Conservation (phyloP, 2,797 vertebrate genomes). For the Orientallactaga sibirica region DNA sequence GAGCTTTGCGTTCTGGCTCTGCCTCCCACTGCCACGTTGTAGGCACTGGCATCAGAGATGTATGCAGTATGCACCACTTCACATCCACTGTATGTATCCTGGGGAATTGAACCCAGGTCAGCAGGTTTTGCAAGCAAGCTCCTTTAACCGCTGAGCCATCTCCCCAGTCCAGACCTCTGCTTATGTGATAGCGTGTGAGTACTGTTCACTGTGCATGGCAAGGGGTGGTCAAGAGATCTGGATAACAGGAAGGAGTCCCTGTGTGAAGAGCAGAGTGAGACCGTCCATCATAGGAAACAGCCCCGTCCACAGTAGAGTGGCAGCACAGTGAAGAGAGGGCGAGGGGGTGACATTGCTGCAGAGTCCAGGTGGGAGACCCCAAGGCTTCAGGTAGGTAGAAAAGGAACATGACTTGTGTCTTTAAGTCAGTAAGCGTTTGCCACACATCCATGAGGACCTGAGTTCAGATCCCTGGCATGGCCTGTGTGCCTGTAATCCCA, state of each 20-base stretch:
- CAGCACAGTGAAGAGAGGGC: neutral
- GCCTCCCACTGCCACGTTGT: neutral
- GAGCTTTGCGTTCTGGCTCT: neutral
- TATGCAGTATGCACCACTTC: too few relatives aligned
- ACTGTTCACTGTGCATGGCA: rapidly evolving
- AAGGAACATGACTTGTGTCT: neutral
- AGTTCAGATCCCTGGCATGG: too few relatives aligned
- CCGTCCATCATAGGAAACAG: too few relatives aligned
- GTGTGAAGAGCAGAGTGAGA: neutral
- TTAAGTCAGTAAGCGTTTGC: neutral
- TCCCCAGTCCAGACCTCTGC: too few relatives aligned
- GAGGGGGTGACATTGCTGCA: too few relatives aligned
- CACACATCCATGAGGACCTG: too few relatives aligned
- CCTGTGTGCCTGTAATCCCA: too few relatives aligned
- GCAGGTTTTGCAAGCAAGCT: too few relatives aligned
- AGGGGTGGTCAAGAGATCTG: neutral
- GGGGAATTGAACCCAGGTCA: too few relatives aligned
- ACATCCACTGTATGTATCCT: too few relatives aligned
- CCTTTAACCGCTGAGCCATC: too few relatives aligned
- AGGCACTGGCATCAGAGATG: too few relatives aligned
- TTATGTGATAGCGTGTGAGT: neutral
- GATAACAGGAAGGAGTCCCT: neutral
- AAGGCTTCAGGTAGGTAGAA: neutral
- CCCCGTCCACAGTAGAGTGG: neutral
- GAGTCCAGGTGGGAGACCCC: neutral